These are phyloP conservation scores for Todus mexicanus DNA, from an alignment of 2,797 vertebrate genomes.

Conservation along the genomic window DNA sequence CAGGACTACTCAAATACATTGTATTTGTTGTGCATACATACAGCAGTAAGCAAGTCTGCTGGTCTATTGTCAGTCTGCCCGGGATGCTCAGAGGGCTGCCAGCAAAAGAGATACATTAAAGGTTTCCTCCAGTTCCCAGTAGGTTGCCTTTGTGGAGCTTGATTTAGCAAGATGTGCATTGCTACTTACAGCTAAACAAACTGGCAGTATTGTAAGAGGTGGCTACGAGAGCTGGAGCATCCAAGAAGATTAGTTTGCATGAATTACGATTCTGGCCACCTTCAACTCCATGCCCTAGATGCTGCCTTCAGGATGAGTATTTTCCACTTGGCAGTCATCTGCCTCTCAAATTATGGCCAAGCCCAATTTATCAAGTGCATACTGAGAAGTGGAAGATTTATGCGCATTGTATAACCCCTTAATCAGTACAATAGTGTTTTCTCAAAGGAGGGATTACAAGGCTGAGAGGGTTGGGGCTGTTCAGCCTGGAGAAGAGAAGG, in stretches of 20 bases:
- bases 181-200: background rate
- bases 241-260: background rate
- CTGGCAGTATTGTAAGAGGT: background rate
- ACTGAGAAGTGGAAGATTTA: background rate
- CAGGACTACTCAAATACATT: background rate
- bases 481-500: too few relatives aligned
- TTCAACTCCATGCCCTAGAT: background rate
- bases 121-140: background rate
- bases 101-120: background rate
- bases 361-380: background rate
- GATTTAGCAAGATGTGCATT: background rate
- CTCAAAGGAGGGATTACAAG: background rate
- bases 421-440: background rate
- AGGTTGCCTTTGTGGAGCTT: background rate
- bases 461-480: background rate
- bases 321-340: background rate
- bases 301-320: background rate
- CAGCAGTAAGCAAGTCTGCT: background rate
- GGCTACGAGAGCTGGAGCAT: background rate
- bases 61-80: background rate
- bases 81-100: background rate
- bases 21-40: background rate
- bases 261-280: background rate
- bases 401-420: background rate
- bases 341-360: background rate